Percentiles rank a stretch among this genome's conserved stretches.
Evolutionary conservation across 2,113 vertebrate genomes (phyloP).

Genomic region (human (Homo sapiens)): GRCh38 chr5:45106001-45106500

Average conservation of each 20-base stretch:
- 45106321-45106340: neutral
- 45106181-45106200: neutral
- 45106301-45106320: neutral
- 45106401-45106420: neutral
- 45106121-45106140: neutral
- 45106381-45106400: neutral
- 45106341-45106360: neutral
- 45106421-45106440: neutral
- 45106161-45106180: neutral
- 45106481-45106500: too few species aligned
- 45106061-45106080: neutral
- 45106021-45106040: neutral
- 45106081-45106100: neutral
- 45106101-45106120: neutral
- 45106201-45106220: neutral
- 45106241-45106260: neutral
- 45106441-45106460: neutral
- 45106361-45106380: slow-evolving; percentile 1
- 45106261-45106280: neutral
- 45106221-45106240: slow-evolving; percentile 20
- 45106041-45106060: neutral
- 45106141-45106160: neutral
- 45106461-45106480: too few species aligned
- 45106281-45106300: neutral
- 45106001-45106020: neutral